Conservation (phyloP, 2,888 invertebrate genomes). For the Parnassius glacialis region DNA sequence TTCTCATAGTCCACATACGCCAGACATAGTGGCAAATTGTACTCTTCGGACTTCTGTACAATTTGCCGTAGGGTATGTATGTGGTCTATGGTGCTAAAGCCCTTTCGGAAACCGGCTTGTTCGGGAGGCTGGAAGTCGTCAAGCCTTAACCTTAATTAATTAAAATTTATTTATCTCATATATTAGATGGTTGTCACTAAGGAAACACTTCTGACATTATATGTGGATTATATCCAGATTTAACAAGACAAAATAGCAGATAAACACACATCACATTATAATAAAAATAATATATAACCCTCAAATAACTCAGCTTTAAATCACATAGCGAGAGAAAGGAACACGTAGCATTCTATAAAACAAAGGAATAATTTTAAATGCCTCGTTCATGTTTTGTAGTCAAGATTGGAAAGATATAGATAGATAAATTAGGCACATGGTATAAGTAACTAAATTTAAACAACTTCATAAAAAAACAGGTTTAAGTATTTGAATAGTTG, state of each 20-base stretch:
- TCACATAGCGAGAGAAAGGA: conserved; percentile 26
- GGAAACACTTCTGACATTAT: conserved; percentile 1
- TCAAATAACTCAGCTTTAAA: conserved; percentile 10
- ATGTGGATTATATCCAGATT: not conserved
- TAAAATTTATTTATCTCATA: conserved; percentile 11
- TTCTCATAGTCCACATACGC: too few species aligned
- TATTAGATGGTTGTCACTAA: conserved; percentile 4
- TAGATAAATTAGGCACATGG: conserved; percentile 4
- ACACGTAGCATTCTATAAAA: conserved; percentile 20
- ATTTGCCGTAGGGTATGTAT: too few species aligned
- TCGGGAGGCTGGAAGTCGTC: too few species aligned
- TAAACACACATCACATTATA: not conserved
- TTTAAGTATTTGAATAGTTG: too few species aligned
- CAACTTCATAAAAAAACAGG: too few species aligned
- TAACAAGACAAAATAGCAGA: conserved; percentile 1
- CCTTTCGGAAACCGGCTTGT: too few species aligned
- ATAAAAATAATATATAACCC: not conserved
- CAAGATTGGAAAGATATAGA: conserved; percentile 14
- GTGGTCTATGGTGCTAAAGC: too few species aligned
- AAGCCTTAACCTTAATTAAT: conserved; percentile 30
- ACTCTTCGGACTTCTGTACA: too few species aligned
- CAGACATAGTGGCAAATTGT: too few species aligned
- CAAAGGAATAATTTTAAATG: conserved; percentile 23
- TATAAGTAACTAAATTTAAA: too few species aligned
- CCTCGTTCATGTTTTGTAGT: conserved; percentile 12